Base-by-base conservation (phyloP, 2,888 invertebrate species). In the Scaptomyza tumidula region DNA sequence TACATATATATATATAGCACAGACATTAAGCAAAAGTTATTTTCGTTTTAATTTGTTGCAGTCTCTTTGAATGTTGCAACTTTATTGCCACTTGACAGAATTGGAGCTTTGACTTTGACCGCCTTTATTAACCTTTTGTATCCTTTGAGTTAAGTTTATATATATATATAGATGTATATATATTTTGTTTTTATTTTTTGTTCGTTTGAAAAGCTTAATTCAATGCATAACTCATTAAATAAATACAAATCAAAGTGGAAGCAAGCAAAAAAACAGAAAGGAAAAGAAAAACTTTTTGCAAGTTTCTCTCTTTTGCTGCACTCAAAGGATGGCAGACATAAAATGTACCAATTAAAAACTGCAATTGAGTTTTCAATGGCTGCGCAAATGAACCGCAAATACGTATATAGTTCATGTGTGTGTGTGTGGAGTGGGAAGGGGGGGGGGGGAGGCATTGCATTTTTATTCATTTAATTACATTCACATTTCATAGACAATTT, bases 151-250 rank as follows among this genome's bases (percentile, higher is more conserved):
- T n/a, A 37, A 29, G 39, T 13, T 50, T 16, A 31, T 6, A 6
- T 29, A 29, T 29, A 29, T 29, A 14, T 19, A 31, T 6, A 6
- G 1, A 29, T 29, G 3, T 29, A 14, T 19, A 19, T 19, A 19
- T 19, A 19, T 19, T 1, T 19, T 19, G 46, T 24, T 29, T 24
- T 29, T 27, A 9, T 11, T 9, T 35, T n/a, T 9, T 24, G 1
- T 10, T 31, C 43, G 50, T 43, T 29, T 58, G 66, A 72, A 41
- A 68, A 75, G 86, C 83, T 79, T 78, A 88, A 88, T 82, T 72
- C 88, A 86, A 88, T 89, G 79, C 82, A 88, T 88, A 86, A 86
- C 89, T 89, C 86, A 86, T 86, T 86, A 88, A 89, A 88, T 89
- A 85, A 85, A 85, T 71, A 87, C 89, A 86, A 87, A 82, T 82